Evolutionary conservation across 2,888 invertebrate genomes (phyloP), one percentile per base, ranked within the genome.

Genomic region (Volucella inanis): DNA sequence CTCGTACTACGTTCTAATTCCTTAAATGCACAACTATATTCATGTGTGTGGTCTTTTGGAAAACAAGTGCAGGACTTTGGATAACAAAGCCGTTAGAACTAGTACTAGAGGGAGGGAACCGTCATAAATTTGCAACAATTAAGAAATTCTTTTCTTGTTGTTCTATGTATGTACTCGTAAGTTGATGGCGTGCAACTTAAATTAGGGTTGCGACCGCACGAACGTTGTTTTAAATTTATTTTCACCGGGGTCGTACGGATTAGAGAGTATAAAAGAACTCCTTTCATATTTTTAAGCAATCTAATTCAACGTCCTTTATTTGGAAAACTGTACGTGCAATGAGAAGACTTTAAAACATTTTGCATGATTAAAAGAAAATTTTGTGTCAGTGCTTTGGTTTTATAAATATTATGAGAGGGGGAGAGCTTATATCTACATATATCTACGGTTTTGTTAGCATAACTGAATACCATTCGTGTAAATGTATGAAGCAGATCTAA

Each of bases 41-140:
- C 31, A 31, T 41, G 22, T 15, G 52, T 50, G 62, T 78, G 8
- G 6, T 9, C 14, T 8, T 11, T n/a, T 47, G 22, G 0, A 31
- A 6, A 31, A 31, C 38, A 62, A 18, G 39, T 50, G 31, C 59
- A 52, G 55, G 54, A 49, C 61, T 61, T 22, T 62, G 50, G 39
- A 15, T 61, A 62, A 57, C 14, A 57, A 49, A 75, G 57, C 55
- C 41, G n/a, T 41, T 59, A 43, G 31, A 55, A 49, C 41, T 10
- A 41, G 59, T n/a, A 41, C 9, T 11, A 1, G 18, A 43, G 62
- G 9, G 50, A 74, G 74, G 45, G 57, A 49, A 61, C 39, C 47
- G 68, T 74, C 68, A 83, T 83, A 83, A 83, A 83, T 78, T 83
- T 70, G 12, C 68, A 83, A 74, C 78, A 64, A 78, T 83, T 68